phyloP scores from a whole-genome alignment of 2,797 vertebrate species.

The Enteromius treurensis region DNA sequence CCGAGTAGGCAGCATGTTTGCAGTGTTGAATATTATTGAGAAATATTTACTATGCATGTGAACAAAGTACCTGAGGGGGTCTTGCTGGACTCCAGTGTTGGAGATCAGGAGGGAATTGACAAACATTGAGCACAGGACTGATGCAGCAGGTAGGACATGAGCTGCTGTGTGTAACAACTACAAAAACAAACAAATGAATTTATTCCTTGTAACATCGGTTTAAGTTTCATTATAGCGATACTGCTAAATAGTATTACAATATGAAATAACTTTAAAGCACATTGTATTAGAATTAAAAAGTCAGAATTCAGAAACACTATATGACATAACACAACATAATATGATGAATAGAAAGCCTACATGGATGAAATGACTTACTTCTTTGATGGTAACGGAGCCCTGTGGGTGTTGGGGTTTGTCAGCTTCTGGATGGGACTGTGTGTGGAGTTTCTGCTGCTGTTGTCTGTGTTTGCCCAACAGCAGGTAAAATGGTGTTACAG shows the following conservation, averaged over 20 bases:
- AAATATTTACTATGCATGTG: background rate
- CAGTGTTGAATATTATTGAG: background rate
- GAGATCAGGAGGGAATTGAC: slow-evolving; percentile 87
- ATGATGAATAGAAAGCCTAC: background rate
- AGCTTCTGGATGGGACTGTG: slow-evolving; percentile 24
- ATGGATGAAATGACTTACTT: slow-evolving; percentile 75
- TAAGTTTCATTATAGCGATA: background rate
- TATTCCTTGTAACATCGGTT: too few relatives aligned
- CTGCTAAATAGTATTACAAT: background rate
- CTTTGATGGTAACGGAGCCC: slow-evolving; percentile 81
- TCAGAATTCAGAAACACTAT: too few relatives aligned
- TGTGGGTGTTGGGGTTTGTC: slow-evolving; percentile 69
- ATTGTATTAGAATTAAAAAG: too few relatives aligned
- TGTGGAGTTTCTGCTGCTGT: slow-evolving; percentile 64
- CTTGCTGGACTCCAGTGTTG: slow-evolving; percentile 70
- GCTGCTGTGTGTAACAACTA: slow-evolving; percentile 92
- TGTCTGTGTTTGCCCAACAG: slow-evolving; percentile 86
- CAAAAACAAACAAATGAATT: background rate
- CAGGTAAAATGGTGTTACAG: slow-evolving; percentile 89
- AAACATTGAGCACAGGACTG: slow-evolving; percentile 90
- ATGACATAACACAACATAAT: background rate
- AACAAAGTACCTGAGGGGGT: background rate
- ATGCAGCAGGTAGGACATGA: slow-evolving; percentile 89
- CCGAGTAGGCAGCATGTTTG: background rate
- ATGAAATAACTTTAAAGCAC: background rate